These are phyloP conservation scores for Abrostola triplasia DNA, from an alignment of 2,888 invertebrate genomes.

Conservation along the genomic window DNA sequence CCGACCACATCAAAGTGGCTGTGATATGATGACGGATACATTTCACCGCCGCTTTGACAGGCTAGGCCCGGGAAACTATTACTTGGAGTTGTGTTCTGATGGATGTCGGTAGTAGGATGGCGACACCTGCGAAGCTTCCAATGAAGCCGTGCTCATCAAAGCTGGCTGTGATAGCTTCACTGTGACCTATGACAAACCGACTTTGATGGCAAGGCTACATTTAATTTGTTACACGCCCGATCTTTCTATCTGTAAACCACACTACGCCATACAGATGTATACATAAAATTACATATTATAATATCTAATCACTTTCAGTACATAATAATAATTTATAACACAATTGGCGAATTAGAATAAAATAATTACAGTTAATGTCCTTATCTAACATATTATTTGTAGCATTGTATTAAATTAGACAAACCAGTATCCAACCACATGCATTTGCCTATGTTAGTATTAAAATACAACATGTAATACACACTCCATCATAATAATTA, in stretches of 20 bases:
- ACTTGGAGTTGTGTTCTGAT: conserved; percentile 5
- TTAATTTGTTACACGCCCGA: conserved; percentile 39
- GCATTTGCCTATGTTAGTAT: too few relatives aligned
- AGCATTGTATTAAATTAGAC: too few relatives aligned
- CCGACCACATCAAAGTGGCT: conserved; percentile 99
- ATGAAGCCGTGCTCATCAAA: conserved; percentile 96
- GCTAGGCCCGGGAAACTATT: conserved; percentile 87
- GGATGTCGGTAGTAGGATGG: conserved; percentile 5
- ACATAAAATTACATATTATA: neutral
- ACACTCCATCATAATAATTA: too few relatives aligned
- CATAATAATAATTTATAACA: neutral
- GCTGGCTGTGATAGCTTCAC: conserved; percentile 96
- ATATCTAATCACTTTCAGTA: neutral
- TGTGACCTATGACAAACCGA: conserved; percentile 93
- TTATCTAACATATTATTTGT: too few relatives aligned
- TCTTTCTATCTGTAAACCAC: conserved; percentile 36
- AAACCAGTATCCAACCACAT: too few relatives aligned
- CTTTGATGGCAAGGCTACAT: conserved; percentile 92
- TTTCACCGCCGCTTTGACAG: conserved; percentile 97
- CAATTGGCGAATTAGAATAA: neutral
- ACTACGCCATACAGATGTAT: neutral
- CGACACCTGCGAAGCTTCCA: conserved; percentile 52
- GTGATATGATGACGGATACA: conserved; percentile 95
- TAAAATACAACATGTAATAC: too few relatives aligned
- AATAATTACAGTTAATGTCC: too few relatives aligned